Evolutionary conservation across 2,797 vertebrate genomes (phyloP), one percentile per base, ranked within the genome.

Genomic region (Scleropages formosus): DNA sequence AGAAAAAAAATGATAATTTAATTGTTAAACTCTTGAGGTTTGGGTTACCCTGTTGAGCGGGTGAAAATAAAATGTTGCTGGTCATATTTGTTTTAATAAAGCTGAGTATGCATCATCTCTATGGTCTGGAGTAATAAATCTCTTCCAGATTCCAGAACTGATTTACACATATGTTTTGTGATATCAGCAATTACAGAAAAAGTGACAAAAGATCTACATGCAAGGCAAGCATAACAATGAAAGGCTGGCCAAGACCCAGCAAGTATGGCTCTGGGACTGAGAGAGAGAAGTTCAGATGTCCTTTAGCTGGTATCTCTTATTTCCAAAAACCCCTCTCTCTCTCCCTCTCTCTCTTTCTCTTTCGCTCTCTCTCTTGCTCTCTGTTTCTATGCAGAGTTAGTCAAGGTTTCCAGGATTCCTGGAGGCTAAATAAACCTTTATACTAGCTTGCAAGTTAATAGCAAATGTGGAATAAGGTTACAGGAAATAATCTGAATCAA

Each of bases 71-170:
- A 47, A 73, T 31, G 64, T 27, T 63, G 47, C 75, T 39, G 26
- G 66, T 64, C 46, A 63, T 47, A 72, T 63, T 71, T 61, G 58
- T 71, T 76, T 62, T 39, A 56, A 69, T 77, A 77, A 73, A 27
- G 44, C 47, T 72, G 39, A 66, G 62, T 65, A 60, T 64, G 47
- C 20, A 77, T 71, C 15, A 58, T 31, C 62, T 31, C 47, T 56
- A 49, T 15, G 53, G 16, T 12, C 53, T 13, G 16, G 20, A 59
- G 27, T 7, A 20, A 66, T 59, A 73, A 64, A 73, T 71, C 72
- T 66, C 39, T n/a, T n/a, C 46, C 63, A 22, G 22, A 51, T 39
- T 39, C 46, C 26, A 62, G 22, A 20, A 39, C 9, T 62, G 44
- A 49, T 62, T 71, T 71, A 63, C 63, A 61, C 26, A 11, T 16